A percentile compares a stretch with the other conserved stretches of the same genome.
These are phyloP conservation scores for Loris lydekkerianus DNA, from an alignment of 2,797 vertebrate species.

Conservation along the genomic window DNA sequence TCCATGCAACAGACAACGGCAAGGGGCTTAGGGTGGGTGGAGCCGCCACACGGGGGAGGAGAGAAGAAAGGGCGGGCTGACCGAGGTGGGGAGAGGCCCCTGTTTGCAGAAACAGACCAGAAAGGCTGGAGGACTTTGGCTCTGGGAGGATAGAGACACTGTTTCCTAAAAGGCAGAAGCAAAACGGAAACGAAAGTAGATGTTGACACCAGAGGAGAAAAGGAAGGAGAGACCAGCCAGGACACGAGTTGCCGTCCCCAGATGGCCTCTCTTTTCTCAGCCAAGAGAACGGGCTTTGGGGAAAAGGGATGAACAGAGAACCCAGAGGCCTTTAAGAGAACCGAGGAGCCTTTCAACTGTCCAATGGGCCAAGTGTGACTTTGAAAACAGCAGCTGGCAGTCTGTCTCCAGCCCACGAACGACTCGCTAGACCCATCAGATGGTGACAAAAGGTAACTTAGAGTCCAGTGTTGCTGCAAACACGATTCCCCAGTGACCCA, in stretches of 20 bases:
- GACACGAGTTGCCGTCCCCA: neutral
- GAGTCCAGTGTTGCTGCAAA: neutral
- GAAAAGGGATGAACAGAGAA: neutral
- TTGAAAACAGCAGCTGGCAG: neutral
- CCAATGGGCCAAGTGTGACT: neutral
- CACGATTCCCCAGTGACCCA: neutral
- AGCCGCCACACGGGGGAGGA: neutral
- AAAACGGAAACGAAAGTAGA: neutral
- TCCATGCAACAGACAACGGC: accelerated
- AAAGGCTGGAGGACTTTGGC: neutral
- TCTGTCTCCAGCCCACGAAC: neutral
- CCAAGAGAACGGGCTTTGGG: neutral
- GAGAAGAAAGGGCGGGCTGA: neutral
- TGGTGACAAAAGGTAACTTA: neutral
- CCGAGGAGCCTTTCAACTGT: neutral
- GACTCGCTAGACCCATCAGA: neutral
- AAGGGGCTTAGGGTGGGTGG: neutral
- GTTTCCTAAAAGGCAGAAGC: neutral
- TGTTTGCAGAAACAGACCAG: neutral
- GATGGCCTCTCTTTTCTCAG: neutral
- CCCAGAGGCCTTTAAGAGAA: neutral
- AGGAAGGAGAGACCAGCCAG: neutral
- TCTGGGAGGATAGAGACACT: neutral
- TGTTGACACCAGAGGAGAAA: neutral
- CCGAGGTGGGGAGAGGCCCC: accelerated